Percentiles rank a stretch among this genome's conserved stretches.
Evolutionary conservation across 2,797 vertebrate species (phyloP).

Genomic region (Anguilla megastoma): DNA sequence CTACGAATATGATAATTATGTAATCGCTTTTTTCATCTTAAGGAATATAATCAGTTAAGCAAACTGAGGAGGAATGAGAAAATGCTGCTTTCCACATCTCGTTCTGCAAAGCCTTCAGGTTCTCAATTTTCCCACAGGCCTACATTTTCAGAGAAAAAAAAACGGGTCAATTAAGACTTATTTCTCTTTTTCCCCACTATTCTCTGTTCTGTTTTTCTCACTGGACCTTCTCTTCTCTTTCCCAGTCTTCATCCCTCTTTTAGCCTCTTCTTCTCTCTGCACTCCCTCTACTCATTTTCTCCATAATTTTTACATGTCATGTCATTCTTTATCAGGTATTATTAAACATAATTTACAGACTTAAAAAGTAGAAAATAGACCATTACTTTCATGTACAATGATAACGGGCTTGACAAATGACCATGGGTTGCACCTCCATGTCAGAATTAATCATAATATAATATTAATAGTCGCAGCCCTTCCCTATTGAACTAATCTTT

Average conservation of each 20-base stretch:
- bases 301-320: constrained; percentile 4
- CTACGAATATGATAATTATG: constrained; percentile 61
- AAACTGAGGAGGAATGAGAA: constrained; percentile 67
- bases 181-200: neutral
- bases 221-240: constrained; percentile 40
- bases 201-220: neutral
- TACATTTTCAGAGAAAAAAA: constrained; percentile 34
- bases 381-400: constrained; percentile 11
- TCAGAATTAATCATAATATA: constrained; percentile 13
- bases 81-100: constrained; percentile 60
- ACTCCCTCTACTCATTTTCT: neutral
- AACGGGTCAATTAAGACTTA: constrained; percentile 26
- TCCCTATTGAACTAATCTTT: neutral
- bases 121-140: constrained; percentile 44
- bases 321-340: neutral
- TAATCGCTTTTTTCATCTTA: constrained; percentile 62
- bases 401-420: constrained; percentile 4
- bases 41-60: constrained; percentile 69
- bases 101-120: constrained; percentile 46
- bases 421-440: neutral
- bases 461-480: neutral
- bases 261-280: neutral
- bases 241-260: constrained; percentile 21
- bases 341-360: neutral
- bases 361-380: neutral